These are phyloP conservation scores for Parapsyche elsis DNA, from an alignment of 1,140 invertebrate species.

Conservation along the genomic window DNA sequence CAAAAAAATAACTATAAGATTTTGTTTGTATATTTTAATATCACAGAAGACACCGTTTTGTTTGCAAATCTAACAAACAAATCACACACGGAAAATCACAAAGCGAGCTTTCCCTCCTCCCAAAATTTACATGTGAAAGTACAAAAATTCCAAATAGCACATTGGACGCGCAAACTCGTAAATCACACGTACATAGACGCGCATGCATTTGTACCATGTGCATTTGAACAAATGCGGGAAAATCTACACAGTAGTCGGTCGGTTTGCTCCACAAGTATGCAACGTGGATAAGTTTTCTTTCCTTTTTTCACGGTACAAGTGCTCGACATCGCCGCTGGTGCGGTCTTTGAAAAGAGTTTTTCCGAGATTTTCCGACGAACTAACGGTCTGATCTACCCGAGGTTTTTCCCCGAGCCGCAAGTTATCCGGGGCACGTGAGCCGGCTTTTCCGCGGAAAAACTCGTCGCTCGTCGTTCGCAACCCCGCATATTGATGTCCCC, in stretches of 20 bases:
- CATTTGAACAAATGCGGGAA: not conserved
- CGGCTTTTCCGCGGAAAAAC: not conserved
- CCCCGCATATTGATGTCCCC: slow-evolving; percentile 20
- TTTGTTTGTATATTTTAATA: too few species aligned
- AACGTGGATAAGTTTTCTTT: not conserved
- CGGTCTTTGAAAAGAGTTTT: too few species aligned
- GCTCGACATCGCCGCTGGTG: not conserved
- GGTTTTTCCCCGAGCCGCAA: slow-evolving; percentile 33
- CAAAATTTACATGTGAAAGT: too few species aligned
- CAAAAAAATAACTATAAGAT: too few species aligned
- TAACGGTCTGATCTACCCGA: too few species aligned
- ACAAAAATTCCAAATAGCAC: too few species aligned
- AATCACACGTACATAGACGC: not conserved
- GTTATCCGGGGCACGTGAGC: slow-evolving; percentile 41
- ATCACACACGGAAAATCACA: not conserved
- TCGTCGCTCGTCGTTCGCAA: not conserved
- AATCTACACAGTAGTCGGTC: not conserved
- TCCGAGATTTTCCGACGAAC: too few species aligned
- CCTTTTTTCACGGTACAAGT: not conserved
- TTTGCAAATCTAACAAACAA: not conserved
- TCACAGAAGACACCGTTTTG: too few species aligned
- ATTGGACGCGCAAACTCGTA: not conserved
- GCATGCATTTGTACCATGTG: not conserved
- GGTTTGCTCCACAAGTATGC: too few species aligned
- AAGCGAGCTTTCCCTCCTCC: not conserved